Evolutionary conservation across 1,140 invertebrate genomes (phyloP).

Genomic region (Wiebesia pumilae): DNA sequence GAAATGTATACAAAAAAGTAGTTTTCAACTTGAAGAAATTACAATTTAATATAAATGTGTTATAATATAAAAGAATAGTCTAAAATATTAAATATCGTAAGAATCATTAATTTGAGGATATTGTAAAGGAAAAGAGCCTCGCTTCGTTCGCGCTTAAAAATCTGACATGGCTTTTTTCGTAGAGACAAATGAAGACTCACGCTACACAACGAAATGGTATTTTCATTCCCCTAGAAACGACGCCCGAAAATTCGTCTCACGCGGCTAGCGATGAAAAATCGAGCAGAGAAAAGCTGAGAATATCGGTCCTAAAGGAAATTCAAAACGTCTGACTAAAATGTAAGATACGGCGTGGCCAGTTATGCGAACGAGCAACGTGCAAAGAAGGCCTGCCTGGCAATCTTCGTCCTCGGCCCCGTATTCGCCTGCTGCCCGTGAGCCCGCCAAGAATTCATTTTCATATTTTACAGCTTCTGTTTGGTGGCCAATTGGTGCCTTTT

Average conservation of each 20-base stretch:
- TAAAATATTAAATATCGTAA: not conserved
- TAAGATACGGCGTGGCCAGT: not conserved
- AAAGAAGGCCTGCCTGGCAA: not conserved
- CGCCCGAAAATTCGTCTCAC: not conserved
- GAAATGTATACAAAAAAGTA: too few relatives aligned
- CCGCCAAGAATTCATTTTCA: conserved; percentile 40
- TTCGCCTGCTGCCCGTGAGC: not conserved
- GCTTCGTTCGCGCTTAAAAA: not conserved
- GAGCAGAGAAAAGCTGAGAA: not conserved
- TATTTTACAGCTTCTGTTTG: conserved; percentile 49
- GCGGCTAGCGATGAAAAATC: not conserved
- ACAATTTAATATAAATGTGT: too few relatives aligned
- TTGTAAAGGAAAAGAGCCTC: not conserved
- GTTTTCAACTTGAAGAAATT: too few relatives aligned
- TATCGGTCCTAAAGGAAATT: too few relatives aligned
- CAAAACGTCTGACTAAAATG: too few relatives aligned
- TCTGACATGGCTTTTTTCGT: not conserved
- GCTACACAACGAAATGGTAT: not conserved
- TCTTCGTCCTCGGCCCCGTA: too few relatives aligned
- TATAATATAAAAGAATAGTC: too few relatives aligned
- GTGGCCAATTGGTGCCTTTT: conserved; percentile 9
- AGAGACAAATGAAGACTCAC: not conserved
- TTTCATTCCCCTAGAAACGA: not conserved
- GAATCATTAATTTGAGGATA: not conserved
- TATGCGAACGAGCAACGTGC: not conserved